These are phyloP conservation scores for Teleiodes luculella DNA, from an alignment of 2,888 invertebrate species.

Conservation along the genomic window DNA sequence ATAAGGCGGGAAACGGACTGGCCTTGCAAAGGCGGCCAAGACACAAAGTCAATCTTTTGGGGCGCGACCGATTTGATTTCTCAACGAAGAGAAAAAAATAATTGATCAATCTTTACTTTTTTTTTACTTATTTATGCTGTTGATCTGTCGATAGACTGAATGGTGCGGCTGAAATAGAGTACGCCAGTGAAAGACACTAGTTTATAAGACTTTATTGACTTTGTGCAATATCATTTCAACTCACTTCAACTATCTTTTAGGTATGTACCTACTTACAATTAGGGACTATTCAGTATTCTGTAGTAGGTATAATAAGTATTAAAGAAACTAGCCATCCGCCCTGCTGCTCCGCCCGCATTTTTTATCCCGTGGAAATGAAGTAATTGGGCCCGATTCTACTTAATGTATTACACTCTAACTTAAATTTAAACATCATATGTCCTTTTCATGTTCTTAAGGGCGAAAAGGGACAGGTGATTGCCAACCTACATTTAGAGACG, in stretches of 20 bases:
- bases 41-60: constrained; percentile 1
- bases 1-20: constrained; percentile 4
- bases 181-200: neutral
- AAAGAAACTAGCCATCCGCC: no score
- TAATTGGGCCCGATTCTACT: no score
- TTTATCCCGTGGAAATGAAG: no score
- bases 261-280: neutral
- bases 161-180: neutral
- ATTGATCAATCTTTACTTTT: constrained; percentile 3
- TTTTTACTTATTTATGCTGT: neutral
- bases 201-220: neutral
- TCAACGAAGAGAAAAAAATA: neutral
- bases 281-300: no score
- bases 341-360: no score
- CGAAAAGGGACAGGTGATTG: no score
- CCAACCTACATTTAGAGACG: no score
- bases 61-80: constrained; percentile 7
- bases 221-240: neutral
- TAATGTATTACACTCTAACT: no score
- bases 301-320: no score
- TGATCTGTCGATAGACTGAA: neutral
- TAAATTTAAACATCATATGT: no score
- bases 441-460: no score
- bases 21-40: constrained; percentile 6
- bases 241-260: neutral